phyloP scores from a whole-genome alignment of 2,888 invertebrate species.

The Ceramica pisi region DNA sequence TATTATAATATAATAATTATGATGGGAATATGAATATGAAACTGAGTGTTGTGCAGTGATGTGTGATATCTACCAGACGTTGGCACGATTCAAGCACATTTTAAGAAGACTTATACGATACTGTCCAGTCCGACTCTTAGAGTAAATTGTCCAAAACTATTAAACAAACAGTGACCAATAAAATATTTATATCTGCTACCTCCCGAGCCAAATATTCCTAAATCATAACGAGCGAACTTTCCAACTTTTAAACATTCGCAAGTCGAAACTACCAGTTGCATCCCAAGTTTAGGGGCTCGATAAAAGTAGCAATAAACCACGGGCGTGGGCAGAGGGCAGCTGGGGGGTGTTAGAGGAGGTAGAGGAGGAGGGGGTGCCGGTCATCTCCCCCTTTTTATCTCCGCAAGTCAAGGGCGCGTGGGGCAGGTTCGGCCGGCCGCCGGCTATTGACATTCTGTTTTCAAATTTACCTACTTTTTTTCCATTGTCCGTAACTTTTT shows the following conservation, averaged over 20 bases:
- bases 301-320: conserved; percentile 85
- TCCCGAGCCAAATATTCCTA: conserved; percentile 46
- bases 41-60: neutral
- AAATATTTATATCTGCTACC: conserved; percentile 20
- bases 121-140: neutral
- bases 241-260: conserved; percentile 59
- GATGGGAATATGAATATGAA: neutral
- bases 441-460: conserved; percentile 91
- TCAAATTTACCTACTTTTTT: conserved; percentile 89
- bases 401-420: conserved; percentile 90
- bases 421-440: conserved; percentile 89
- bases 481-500: conserved; percentile 90
- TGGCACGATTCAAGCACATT: neutral
- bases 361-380: conserved; percentile 77
- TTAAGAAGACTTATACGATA: conserved; percentile 2
- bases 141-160: conserved; percentile 7
- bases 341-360: conserved; percentile 56
- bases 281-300: conserved; percentile 79
- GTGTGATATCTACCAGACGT: conserved; percentile 2
- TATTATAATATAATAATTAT: neutral
- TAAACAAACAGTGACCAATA: conserved; percentile 13
- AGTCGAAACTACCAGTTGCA: conserved; percentile 78
- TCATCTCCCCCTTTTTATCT: conserved; percentile 90
- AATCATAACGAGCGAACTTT: conserved; percentile 61
- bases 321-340: conserved; percentile 81